phyloP scores from a whole-genome alignment of 2,797 vertebrate genomes.

The Sternarchorhynchus goeldii region DNA sequence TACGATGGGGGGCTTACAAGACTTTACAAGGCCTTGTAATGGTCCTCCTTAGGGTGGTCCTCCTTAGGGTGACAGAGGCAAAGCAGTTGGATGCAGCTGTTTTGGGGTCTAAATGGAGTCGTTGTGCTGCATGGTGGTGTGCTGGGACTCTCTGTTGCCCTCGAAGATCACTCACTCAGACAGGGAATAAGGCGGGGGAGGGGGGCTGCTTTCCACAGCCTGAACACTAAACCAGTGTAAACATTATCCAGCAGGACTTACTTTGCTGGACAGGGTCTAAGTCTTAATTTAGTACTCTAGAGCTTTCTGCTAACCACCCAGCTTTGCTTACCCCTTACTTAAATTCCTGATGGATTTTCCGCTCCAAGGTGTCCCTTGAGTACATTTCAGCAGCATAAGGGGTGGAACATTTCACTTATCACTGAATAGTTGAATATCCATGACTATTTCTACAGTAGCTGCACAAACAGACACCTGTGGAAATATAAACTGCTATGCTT shows the following conservation, averaged over 20 bases:
- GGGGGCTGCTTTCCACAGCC: conserved; percentile 46
- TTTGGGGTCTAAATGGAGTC: conserved; percentile 70
- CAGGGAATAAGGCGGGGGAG: too few species aligned
- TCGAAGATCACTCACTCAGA: conserved; percentile 6
- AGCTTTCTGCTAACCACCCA: conserved; percentile 62
- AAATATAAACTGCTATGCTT: background rate
- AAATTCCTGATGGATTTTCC: conserved; percentile 64
- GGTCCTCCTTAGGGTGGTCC: too few species aligned
- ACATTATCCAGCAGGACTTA: conserved; percentile 60
- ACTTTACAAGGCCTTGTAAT: conserved; percentile 47
- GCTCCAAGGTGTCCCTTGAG: conserved; percentile 60
- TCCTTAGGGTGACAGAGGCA: conserved; percentile 60
- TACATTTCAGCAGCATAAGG: conserved; percentile 56
- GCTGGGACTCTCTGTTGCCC: conserved; percentile 40
- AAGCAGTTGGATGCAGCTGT: conserved; percentile 71
- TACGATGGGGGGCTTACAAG: conserved; percentile 28
- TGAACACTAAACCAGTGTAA: conserved; percentile 65
- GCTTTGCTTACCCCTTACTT: conserved; percentile 74
- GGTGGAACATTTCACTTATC: conserved; percentile 39
- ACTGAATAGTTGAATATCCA: conserved; percentile 18
- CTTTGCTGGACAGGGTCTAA: conserved; percentile 70
- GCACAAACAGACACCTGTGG: background rate
- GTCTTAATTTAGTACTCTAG: conserved; percentile 73
- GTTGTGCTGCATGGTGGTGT: conserved; percentile 61
- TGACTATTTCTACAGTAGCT: conserved; percentile 10